Evolutionary conservation across 2,797 vertebrate genomes (phyloP), one percentile per base, ranked within the genome.

Genomic region (Enteromius trimaculatus): DNA sequence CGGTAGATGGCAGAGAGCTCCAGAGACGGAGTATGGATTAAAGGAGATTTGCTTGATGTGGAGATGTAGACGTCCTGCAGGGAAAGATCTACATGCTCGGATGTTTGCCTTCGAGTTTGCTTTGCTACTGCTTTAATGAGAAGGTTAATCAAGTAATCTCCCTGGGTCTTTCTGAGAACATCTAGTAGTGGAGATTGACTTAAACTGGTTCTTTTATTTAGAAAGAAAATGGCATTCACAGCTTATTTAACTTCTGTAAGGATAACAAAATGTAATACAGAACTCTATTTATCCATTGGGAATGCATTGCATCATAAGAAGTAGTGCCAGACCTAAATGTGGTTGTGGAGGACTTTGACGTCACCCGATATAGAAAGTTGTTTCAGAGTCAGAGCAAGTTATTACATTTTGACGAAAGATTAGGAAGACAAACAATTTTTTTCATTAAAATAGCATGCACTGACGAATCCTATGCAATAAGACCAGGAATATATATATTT

Each of bases 21-120:
- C 49, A 21, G 69, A 81, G 71, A 77, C 31, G 13, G 60, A 80
- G 26, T 60, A 42, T 37, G 83, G 74, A 86, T 82, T 85, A 81
- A 44, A 64, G 31, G 3, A 53, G 82, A 78, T 78, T 80, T 62
- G 68, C 26, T 60, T n/a, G 44, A 74, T 47, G 79, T 80, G 69
- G 71, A 70, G 72, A 77, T 37, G 51, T 76, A 62, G 72, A 85
- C 16, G 16, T 29, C 60, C 49, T 60, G 58, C 77, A 44, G 76
- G 72, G 72, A 51, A 37, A 77, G 6, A 21, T 34, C 58, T 42
- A 26, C 39, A 60, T 23, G 55, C 26, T 66, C 55, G 9, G 31
- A 19, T 51, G 17, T 68, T 66, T 62, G 3, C 37, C 9, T 49
- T 23, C 3, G 21, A 47, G 37, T 72, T 79, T 21, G 26, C 34